Base-by-base conservation (phyloP, 1,140 invertebrate species). In the Penaeus chinensis region DNA sequence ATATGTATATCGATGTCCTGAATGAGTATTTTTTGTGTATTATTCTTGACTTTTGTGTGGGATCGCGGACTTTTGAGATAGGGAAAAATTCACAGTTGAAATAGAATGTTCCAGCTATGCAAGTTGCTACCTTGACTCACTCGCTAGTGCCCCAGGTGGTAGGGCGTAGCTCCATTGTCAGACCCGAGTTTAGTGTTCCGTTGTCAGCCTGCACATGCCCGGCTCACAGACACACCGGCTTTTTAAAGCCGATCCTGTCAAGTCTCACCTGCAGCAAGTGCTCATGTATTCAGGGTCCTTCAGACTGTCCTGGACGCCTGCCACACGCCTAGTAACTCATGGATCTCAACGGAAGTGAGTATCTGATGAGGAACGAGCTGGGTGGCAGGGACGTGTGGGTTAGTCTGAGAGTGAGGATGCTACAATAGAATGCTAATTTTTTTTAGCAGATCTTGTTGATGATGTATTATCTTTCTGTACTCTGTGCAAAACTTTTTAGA, bases 351-450 rank as follows among this genome's bases (percentile, higher is more conserved):
- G 63, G 13, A 32, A 61, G 42, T 42, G 24, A 61, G 27, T 80
- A 10, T 42, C 60, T 22, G n/a, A 16, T n/a, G 42, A 54, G 61
- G 19, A 61, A 60, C 27, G 78, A 80, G n/a, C 27, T 27, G 22
- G 47, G 78, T 54, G 27, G n/a, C 80, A 78, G 81, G 77, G 32
- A 65, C 27, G 74, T 87, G 63, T 82, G 82, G 89, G 71, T 82
- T 74, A 84, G 89, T 79, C 87, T 89, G 89, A 89, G 84, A 89
- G 89, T 89, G 89, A 86, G 89, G 89, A 89, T 89, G 89, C 89
- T 89, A 89, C 89, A 89, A 42, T 86, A 86, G 81, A 78, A 82
- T 79, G 80, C 62, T 66, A 86, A 79, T 65, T 82, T 60, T 79
- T 24, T 85, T 77, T 82, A 88, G 77, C 84, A 84, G 61, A 83